Base-by-base conservation (phyloP, 2,888 invertebrate genomes). In the Phaedon cochleariae region DNA sequence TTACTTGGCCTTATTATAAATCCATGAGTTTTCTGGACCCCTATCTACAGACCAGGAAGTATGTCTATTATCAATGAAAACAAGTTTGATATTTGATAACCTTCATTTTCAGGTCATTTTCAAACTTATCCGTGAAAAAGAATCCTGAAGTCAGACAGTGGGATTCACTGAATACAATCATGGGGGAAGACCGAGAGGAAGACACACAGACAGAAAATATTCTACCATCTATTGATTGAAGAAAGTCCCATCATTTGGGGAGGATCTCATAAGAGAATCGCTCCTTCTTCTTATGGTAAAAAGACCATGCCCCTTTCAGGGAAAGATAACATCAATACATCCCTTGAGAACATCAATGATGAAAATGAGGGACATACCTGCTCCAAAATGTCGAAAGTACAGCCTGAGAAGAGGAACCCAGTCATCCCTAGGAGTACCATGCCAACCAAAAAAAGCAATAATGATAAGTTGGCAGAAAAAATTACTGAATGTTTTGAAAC, bases 81-180 rank as follows among this genome's bases (percentile, higher is more conserved):
- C 10, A 12, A 21, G 18, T 17, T 48, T 48, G 48, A 12, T 48
- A 5, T 20, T 48, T 12, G 21, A n/a, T 48, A 48, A 48, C n/a
- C 12, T 18, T 17, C 3, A 48, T 48, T 48, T 48, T 48, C 48
- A 48, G 48, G 48, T 48, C 7, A 48, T 48, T 48, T 20, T 48
- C 48, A 12, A 48, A 18, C 7, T 7, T 26, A 7, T 5, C 4
- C 20, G 18, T 48, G 2, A 48, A 18, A 5, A 48, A 10, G 10
- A 48, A 18, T 17, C 48, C 48, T 2, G 48, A 48, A 5, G 48
- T 18, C 12, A 48, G 12, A 48, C 17, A 48, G 18, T 48, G 48
- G 48, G 48, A 48, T 5, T 48, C 48, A 4, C 15, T 48, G 18
- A 17, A 15, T 5, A 26, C 26, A 26, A 26, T 26, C 7, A 5